Base-by-base conservation (phyloP, 64 coral and sea anemone species). In the Orbicella faveolata region DNA sequence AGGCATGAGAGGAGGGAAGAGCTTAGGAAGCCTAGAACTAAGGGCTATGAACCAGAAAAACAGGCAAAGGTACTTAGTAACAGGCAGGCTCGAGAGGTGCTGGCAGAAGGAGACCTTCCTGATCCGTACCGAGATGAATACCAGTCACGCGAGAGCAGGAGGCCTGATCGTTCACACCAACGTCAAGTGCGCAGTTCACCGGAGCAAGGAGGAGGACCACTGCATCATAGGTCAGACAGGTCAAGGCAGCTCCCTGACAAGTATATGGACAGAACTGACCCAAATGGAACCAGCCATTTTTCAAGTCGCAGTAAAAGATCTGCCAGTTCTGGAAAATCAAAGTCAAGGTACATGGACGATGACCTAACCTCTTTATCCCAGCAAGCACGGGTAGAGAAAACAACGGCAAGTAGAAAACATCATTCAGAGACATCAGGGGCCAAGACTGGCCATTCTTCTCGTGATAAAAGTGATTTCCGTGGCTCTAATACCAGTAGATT, bases 391-490 rank as follows among this genome's bases (percentile, higher is more conserved):
- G 18, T n/a, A n/a, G 65, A 72, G 18, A 63, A 82, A 36, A 41
- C 36, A 41, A 16, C 63, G 11, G 44, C 9, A 6, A 85, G 41
- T 30, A 85, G 82, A 85, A 85, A 72, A 73, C 63, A 48, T 18
- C 1, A 70, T 70, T 70, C 23, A 70, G 10, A 26, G 67, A 25
- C 25, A 26, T 26, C 63, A 11, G 82, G 51, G 52, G 23, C 20
- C 21, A 85, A 73, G 65, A 18, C 63, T 85, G 11, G 82, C 13
- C 63, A 72, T 52, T 64, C 35, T 30, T 84, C 81, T 67, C 81
- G 81, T 2, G 82, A 34, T 30, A 48, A 12, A 25, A 73, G 37
- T 26, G 63, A 72, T 73, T 72, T 17, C 12, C 34, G 68, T 73
- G 65, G 8, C 21, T 5, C 17, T 13, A 83, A 68, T 48, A 4